Evolutionary conservation across 2,113 vertebrate genomes (phyloP), one percentile per base, ranked within the genome.

Genomic region (Rhabdornis inornatus): DNA sequence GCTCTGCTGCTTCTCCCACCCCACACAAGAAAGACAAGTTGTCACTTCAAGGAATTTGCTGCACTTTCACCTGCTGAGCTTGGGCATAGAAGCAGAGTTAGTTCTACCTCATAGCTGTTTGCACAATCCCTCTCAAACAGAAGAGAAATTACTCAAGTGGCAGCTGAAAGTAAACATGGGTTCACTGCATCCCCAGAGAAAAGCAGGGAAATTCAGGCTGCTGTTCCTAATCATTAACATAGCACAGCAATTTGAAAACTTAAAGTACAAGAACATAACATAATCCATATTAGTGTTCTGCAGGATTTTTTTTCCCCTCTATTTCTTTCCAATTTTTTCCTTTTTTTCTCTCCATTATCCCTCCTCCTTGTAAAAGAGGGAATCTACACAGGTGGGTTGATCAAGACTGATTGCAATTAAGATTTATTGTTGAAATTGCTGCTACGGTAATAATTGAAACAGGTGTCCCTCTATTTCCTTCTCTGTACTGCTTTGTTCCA

Each of bases 331-430:
- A 53, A 3, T 27, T 53, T 31, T 52, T 50, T 9, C 15, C 16
- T 61, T 55, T 53, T 75, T 76, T 74, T 15, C 55, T 33, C 50
- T 70, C 68, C 55, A 75, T 85, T 92, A 88, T 83, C 15, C 28
- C 23, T 75, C 27, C 57, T 82, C 53, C 2, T 59, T 83, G 55
- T 52, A 92, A 93, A 84, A 57, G 61, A 90, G 80, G 40, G 70
- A 92, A 78, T 65, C 83, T 76, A 57, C 49, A 66, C 92, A 96
- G 95, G 95, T 97, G 95, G 86, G 72, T 92, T 93, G 94, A 97
- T 95, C 88, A 92, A 93, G 86, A 92, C 76, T 87, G 92, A 97
- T 87, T 94, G 87, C 92, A 96, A 95, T 96, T 94, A 96, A 78
- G 90, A 94, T 96, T 96, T 79, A 95, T 89, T 95, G 86, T 95